Evolutionary conservation across 2,113 vertebrate genomes (phyloP).

Genomic region (Scytalopus superciliaris): DNA sequence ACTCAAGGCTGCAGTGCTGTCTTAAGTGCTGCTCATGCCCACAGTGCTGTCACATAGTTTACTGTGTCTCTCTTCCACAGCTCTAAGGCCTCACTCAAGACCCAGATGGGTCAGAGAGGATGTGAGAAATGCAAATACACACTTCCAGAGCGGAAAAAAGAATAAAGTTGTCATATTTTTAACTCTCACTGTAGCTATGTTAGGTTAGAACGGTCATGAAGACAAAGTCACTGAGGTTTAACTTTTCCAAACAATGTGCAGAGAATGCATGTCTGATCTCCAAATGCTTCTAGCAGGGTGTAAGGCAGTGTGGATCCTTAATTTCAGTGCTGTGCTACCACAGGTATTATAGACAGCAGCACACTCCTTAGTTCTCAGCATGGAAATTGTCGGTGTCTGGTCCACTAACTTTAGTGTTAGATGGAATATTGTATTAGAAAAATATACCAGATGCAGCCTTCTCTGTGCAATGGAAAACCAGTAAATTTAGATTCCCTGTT

Average conservation of each 20-base stretch:
- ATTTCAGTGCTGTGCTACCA: not conserved
- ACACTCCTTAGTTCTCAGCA: not conserved
- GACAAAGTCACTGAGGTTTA: not conserved
- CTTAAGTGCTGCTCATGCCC: not conserved
- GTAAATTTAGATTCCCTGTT: not conserved
- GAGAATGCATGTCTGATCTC: too few relatives aligned
- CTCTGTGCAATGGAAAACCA: not conserved
- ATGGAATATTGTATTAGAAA: not conserved
- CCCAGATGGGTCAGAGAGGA: not conserved
- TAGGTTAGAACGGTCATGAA: not conserved
- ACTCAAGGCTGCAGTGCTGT: not conserved
- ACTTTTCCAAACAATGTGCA: not conserved
- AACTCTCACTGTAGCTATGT: not conserved
- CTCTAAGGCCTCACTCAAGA: not conserved
- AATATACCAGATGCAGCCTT: not conserved
- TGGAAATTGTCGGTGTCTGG: not conserved
- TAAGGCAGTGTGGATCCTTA: not conserved
- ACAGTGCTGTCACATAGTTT: not conserved
- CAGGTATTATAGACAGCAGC: not conserved
- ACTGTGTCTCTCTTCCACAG: not conserved
- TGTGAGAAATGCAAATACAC: not conserved
- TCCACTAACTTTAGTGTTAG: not conserved
- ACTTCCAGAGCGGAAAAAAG: not conserved
- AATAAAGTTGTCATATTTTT: not conserved
- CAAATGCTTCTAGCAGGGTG: not conserved